Percentiles rank a stretch among this genome's conserved stretches.
phyloP scores from a whole-genome alignment of 1,140 invertebrate species.

The Tribolium castaneum region DNA sequence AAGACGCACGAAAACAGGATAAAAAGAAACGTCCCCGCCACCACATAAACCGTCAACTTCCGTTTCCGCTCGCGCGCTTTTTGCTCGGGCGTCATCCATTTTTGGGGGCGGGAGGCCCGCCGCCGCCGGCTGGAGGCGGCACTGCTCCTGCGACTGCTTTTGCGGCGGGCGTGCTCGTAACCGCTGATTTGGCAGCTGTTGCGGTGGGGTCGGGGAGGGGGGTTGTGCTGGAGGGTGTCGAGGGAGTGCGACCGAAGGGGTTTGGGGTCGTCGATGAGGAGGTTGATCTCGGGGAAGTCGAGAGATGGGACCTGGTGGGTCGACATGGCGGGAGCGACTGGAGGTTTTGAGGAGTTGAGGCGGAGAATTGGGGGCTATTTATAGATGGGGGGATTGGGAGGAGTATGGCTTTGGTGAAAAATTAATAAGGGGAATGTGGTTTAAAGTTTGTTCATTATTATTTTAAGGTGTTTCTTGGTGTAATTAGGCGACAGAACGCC shows the following conservation, averaged over 20 bases:
- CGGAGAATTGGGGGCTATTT: not conserved
- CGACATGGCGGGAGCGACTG: not conserved
- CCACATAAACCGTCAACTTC: slow-evolving; percentile 72
- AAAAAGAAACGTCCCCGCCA: slow-evolving; percentile 75
- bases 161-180: slow-evolving; percentile 8
- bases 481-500: too few species aligned
- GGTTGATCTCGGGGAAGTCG: slow-evolving; percentile 16
- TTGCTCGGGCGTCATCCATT: not conserved
- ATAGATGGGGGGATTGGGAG: not conserved
- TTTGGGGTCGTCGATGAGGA: not conserved
- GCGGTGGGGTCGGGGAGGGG: not conserved
- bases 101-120: not conserved
- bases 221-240: not conserved
- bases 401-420: too few species aligned
- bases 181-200: slow-evolving; percentile 9
- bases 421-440: too few species aligned
- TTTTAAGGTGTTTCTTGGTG: too few species aligned
- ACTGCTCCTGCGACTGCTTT: not conserved
- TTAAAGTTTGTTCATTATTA: too few species aligned
- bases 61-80: slow-evolving; percentile 60
- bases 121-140: slow-evolving; percentile 7
- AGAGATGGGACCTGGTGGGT: not conserved
- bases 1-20: slow-evolving; percentile 74
- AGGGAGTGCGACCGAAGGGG: not conserved
- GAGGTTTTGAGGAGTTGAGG: not conserved